Conservation (phyloP, 2,888 invertebrate species). For the Oligia fasciuncula region DNA sequence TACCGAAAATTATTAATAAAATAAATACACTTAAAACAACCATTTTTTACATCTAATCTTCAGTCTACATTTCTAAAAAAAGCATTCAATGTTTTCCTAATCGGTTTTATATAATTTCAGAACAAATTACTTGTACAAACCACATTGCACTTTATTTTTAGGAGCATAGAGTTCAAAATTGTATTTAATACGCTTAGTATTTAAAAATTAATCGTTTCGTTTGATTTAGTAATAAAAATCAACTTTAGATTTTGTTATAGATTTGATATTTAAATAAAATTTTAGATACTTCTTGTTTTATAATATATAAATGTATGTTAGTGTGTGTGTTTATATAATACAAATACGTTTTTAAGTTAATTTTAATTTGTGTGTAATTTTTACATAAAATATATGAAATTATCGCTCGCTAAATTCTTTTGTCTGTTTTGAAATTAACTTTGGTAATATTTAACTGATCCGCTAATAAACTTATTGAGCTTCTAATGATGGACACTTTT, state of each 20-base stretch:
- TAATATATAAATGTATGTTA: background rate
- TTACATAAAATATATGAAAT: background rate
- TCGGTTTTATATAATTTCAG: conserved; percentile 47
- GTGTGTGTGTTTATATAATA: conserved; percentile 18
- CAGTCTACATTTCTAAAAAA: conserved; percentile 15
- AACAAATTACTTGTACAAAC: background rate
- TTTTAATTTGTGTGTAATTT: conserved; percentile 8
- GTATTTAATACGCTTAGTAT: background rate
- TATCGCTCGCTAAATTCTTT: background rate
- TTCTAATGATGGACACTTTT: too few species aligned
- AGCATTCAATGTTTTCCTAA: background rate
- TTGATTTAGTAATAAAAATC: conserved; percentile 47
- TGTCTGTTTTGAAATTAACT: background rate
- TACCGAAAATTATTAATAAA: conserved; percentile 47
- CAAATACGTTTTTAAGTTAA: background rate
- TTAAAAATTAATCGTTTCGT: conserved; percentile 20
- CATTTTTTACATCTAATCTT: conserved; percentile 32
- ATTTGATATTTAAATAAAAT: conserved; percentile 29
- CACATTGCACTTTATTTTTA: background rate
- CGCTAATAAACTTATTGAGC: too few species aligned
- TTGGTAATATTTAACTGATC: too few species aligned
- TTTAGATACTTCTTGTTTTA: background rate
- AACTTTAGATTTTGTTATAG: conserved; percentile 31
- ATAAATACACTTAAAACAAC: conserved; percentile 20
- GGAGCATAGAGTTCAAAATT: rapidly evolving